Conservation (phyloP, 2,888 invertebrate species). For the Drosophila subsilvestris region DNA sequence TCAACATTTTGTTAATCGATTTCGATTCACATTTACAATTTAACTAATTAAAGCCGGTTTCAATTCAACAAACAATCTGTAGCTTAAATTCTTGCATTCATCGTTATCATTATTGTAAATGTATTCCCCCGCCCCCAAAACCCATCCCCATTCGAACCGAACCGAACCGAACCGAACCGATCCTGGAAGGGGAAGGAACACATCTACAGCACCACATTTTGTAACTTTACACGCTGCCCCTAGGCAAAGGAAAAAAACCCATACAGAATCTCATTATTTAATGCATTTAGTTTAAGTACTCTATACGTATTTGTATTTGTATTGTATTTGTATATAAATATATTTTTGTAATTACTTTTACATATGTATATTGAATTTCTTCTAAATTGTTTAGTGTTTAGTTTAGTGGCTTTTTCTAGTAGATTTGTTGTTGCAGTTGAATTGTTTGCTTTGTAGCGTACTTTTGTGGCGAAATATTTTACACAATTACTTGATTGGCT, state of each 20-base stretch:
- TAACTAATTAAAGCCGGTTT: conserved; percentile 77
- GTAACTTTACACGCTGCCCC: conserved; percentile 68
- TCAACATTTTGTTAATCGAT: conserved; percentile 3
- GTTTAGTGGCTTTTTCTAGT: conserved; percentile 29
- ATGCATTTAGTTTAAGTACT: conserved; percentile 18
- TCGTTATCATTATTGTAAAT: conserved; percentile 43
- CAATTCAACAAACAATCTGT: conserved; percentile 64
- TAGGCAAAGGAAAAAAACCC: conserved; percentile 54
- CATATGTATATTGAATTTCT: conserved; percentile 57
- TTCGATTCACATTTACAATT: conserved; percentile 45
- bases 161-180: no score
- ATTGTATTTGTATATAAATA: conserved; percentile 48
- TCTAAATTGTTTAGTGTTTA: conserved; percentile 46
- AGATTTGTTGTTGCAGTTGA: conserved; percentile 28
- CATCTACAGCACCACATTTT: conserved; percentile 75
- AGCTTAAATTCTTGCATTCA: conserved; percentile 54
- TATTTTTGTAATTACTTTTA: conserved; percentile 56
- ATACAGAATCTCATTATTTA: conserved; percentile 43
- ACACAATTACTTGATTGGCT: conserved; percentile 77
- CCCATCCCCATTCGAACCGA: conserved; percentile 49
- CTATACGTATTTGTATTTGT: conserved; percentile 10
- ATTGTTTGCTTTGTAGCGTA: conserved; percentile 25
- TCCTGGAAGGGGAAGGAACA: conserved; percentile 27
- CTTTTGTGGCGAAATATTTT: conserved; percentile 69
- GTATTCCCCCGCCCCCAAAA: conserved; percentile 53